Percentiles rank a stretch among this genome's conserved stretches.
Conservation (phyloP, 2,888 invertebrate genomes). For the Agrochola macilenta region DNA sequence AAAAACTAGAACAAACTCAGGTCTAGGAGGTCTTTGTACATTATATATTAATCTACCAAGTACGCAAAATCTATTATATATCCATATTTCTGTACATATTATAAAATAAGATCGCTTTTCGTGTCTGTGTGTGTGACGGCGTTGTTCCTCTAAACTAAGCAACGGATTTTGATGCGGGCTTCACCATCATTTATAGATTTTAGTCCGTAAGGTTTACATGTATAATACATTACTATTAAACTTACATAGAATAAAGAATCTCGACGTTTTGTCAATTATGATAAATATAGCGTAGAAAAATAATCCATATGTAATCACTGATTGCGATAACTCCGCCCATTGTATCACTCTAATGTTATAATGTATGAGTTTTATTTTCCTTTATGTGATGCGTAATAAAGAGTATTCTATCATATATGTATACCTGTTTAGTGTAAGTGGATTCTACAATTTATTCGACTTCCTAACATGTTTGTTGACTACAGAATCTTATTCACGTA, state of each 20-base stretch:
- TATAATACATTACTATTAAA: background rate
- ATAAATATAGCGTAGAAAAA: background rate
- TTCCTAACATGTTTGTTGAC: background rate
- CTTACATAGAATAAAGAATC: background rate
- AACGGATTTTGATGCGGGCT: background rate
- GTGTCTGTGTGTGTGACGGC: background rate
- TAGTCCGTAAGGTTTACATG: background rate
- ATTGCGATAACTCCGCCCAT: background rate
- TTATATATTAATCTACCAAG: background rate
- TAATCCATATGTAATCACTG: background rate
- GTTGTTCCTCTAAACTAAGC: background rate
- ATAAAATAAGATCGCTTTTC: background rate
- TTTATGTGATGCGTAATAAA: background rate
- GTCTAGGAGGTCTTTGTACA: background rate
- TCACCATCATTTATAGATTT: background rate
- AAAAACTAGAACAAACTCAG: conserved; percentile 9
- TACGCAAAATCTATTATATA: background rate
- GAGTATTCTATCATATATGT: background rate
- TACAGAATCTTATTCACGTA: background rate
- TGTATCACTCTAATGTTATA: background rate
- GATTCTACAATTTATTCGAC: background rate
- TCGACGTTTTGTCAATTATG: background rate
- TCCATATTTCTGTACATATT: background rate
- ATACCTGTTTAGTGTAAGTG: background rate
- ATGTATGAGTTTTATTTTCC: background rate